Percentiles rank a stretch among this genome's conserved stretches.
Conservation (phyloP, 2,113 vertebrate species). For the Silurus glanis region DNA sequence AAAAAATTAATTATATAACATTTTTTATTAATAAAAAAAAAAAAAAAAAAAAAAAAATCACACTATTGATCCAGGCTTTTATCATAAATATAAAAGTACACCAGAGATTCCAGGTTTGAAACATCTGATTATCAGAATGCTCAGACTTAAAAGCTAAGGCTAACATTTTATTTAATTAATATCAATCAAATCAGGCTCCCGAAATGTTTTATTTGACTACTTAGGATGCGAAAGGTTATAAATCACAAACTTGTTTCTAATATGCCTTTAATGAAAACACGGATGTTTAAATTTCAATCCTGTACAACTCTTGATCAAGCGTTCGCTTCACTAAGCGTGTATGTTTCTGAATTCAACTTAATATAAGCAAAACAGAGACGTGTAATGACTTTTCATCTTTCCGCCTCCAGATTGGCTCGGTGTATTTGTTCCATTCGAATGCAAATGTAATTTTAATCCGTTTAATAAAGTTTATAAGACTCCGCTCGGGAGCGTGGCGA, state of each 20-base stretch:
- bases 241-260: background rate
- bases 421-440: conserved; percentile 36
- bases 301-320: conserved; percentile 6
- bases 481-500: background rate
- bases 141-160: background rate
- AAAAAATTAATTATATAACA: too few relatives aligned
- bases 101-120: too few relatives aligned
- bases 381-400: conserved; percentile 3
- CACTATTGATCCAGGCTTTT: too few relatives aligned
- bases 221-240: background rate
- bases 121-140: too few relatives aligned
- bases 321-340: background rate
- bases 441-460: conserved; percentile 26
- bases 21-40: too few relatives aligned
- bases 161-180: background rate
- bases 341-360: background rate
- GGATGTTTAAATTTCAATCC: background rate
- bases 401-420: background rate
- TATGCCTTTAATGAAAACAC: background rate
- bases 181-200: background rate
- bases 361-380: background rate
- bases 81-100: too few relatives aligned
- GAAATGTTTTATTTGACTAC: background rate
- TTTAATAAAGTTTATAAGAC: conserved; percentile 37
- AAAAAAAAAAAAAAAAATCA: too few relatives aligned